Base-by-base conservation (phyloP, 2,888 invertebrate species). In the Cephus sareptanus region DNA sequence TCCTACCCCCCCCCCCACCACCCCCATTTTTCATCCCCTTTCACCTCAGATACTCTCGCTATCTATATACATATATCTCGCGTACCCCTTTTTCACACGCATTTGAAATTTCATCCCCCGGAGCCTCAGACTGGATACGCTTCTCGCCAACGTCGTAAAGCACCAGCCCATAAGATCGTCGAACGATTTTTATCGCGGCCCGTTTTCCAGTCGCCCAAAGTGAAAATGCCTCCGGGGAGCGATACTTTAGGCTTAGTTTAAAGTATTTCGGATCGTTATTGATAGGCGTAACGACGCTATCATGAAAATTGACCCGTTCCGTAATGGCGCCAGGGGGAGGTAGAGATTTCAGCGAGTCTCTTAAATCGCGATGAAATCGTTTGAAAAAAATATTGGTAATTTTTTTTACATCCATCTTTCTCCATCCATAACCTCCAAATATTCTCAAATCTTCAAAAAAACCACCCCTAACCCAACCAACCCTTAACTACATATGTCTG, bases 231-330 rank as follows among this genome's bases (percentile, higher is more conserved):
- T 89, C 90, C 85, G 80, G 90, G 90, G 91, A 87, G 83, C 88
- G 86, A 91, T 91, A 88, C 86, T 86, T 91, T 88, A 90, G 86
- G 88, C 90, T 91, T 90, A 90, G 89, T 90, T 91, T 90, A 89
- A 90, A 90, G 88, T 90, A 89, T 89, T 86, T 86, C 82, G 77
- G 79, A 82, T 79, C 74, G 74, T 74, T 79, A 76, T 76, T 76
- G 79, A 79, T 79, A 79, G 76, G 68, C 34, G 79, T 74, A 78
- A 76, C 82, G 79, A 34, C 80, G 78, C 81, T 81, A 81, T 82
- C 81, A 71, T 74, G 78, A 79, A 81, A 81, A 82, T 81, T 82
- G 81, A 77, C 81, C 79, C 79, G 77, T 77, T 81, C 78, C 79
- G 81, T 79, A 79, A 81, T 75, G 81, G 79, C 79, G 74, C n/a